These are phyloP conservation scores for Cetonia aurata DNA, from an alignment of 2,888 invertebrate species.

Conservation along the genomic window DNA sequence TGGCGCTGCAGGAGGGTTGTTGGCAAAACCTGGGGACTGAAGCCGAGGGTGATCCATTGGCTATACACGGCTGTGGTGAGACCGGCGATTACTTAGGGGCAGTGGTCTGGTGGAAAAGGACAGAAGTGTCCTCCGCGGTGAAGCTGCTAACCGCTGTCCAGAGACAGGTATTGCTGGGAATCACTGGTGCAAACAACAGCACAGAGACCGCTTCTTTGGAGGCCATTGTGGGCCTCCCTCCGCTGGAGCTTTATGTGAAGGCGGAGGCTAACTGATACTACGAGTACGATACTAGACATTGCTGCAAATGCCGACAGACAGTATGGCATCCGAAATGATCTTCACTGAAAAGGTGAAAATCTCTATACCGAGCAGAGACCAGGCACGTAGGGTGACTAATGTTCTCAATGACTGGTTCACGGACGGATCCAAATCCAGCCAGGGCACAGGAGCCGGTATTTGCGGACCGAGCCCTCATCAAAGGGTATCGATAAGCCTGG, in stretches of 20 bases:
- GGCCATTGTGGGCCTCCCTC: background rate
- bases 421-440: too few species aligned
- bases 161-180: background rate
- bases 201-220: background rate
- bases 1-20: background rate
- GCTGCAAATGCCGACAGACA: background rate
- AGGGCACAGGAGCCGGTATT: too few species aligned
- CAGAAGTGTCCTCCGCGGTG: constrained; percentile 1
- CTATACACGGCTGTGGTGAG: background rate
- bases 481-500: too few species aligned
- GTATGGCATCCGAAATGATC: too few species aligned
- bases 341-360: too few species aligned
- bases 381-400: too few species aligned
- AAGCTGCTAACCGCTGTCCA: background rate
- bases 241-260: background rate
- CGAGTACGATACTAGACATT: background rate
- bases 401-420: too few species aligned
- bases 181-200: background rate
- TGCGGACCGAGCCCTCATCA: too few species aligned
- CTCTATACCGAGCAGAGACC: too few species aligned
- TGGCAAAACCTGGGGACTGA: constrained; percentile 3
- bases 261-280: background rate
- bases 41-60: constrained; percentile 1
- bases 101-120: constrained; percentile 16
- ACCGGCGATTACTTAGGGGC: background rate